Base-by-base conservation (phyloP, 2,888 invertebrate species). In the Alcis repandata region DNA sequence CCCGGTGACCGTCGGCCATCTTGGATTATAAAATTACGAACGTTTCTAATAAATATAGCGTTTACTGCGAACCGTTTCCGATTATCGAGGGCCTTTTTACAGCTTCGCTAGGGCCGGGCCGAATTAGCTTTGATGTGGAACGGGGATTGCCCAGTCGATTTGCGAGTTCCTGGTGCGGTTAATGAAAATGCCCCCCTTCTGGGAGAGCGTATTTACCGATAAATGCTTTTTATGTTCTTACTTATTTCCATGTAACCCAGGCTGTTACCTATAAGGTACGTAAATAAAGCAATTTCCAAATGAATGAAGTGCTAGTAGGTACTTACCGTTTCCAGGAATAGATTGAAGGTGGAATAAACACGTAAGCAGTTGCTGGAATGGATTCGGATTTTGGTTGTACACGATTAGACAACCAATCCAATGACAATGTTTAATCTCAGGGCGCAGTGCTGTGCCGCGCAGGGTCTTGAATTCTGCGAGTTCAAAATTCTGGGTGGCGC, bases 51-150 rank as follows among this genome's bases (percentile, higher is more conserved):
- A 70, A 70, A 67, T 66, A 72, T 66, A 56, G 60, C 66, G 60
- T 63, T 69, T 61, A 61, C 53, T 56, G 60, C 54, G 51, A 59
- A 65, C 62, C 59, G 49, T 60, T 66, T 57, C 19, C 51, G 65
- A 66, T 66, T 66, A 66, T 59, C 61, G 63, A 64, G 60, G 61
- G 67, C 63, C 62, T 65, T 62, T 62, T 69, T 63, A 64, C 63
- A 56, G 60, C 56, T 43, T 36, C 49, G 36, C 36, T 36, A 56
- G 20, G 56, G 41, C 48, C 33, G 48, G 51, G 36, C 41, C 43
- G 56, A 51, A 60, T 54, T 70, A 64, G 63, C 70, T 69, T 69
- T 67, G 69, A 70, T 70, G 63, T 63, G 64, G 60, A 56, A 52
- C 36, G 43, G 56, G 58, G 68, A 70, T 63, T 70, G 54, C 20